These are phyloP conservation scores for Maniola jurtina DNA, from an alignment of 1,140 invertebrate species.

Conservation along the genomic window DNA sequence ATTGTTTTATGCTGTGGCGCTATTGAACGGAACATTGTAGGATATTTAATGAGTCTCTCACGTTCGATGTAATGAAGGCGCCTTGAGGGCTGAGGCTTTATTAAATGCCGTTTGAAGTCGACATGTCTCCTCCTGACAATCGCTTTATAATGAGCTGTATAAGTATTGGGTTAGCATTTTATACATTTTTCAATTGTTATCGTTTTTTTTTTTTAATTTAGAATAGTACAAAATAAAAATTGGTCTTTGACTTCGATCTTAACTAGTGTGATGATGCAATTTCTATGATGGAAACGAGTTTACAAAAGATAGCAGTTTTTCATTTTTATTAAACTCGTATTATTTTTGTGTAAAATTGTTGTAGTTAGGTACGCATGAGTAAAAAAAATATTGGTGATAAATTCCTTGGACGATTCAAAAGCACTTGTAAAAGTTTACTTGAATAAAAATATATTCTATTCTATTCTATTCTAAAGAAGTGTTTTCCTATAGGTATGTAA, in stretches of 20 bases:
- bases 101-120: conserved; percentile 18
- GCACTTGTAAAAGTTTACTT: no score
- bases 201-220: neutral
- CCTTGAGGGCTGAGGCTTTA: conserved; percentile 10
- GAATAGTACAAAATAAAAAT: no score
- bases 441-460: no score
- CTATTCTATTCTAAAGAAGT: no score
- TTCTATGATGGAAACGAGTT: neutral
- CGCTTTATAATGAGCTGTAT: conserved; percentile 1
- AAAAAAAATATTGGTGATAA: no score
- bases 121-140: conserved; percentile 11
- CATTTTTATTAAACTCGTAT: no score
- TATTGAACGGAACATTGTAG: conserved; percentile 3
- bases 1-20: neutral
- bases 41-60: conserved; percentile 18
- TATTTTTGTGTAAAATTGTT: no score
- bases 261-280: neutral
- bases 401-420: no score
- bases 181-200: neutral
- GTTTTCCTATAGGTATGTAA: no score
- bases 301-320: no score
- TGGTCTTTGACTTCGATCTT: no score
- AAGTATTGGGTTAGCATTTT: conserved; percentile 1
- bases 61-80: conserved; percentile 14
- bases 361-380: no score